Evolutionary conservation across 1,140 invertebrate species (phyloP), one percentile per base, ranked within the genome.

Genomic region (Mya arenaria): DNA sequence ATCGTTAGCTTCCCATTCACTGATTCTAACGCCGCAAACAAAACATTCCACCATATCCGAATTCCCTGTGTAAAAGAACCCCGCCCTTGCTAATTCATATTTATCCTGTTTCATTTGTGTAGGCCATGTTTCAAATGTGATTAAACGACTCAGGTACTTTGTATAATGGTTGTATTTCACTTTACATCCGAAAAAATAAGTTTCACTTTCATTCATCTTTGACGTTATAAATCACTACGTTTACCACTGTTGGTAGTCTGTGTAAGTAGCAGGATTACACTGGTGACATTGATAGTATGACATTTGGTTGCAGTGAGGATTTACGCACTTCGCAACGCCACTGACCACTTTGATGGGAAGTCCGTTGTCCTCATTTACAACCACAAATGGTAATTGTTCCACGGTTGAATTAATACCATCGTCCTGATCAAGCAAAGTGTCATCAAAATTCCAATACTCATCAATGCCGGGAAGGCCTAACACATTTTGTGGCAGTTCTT

Each of bases 181-280:
- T n/a, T n/a, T n/a, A n/a, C n/a, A n/a, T n/a, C n/a, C n/a, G n/a
- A n/a, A n/a, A n/a, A n/a, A n/a, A n/a, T n/a, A n/a, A n/a, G n/a
- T n/a, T n/a, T n/a, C n/a, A n/a, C n/a, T n/a, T n/a, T n/a, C n/a
- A n/a, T 15, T 17, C 10, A 60, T 10, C 13, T 60, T 60, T 10
- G 10, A 13, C 15, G 10, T 15, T 13, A 60, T 17, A 60, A 25
- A 10, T 15, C 10, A 15, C 58, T 13, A 17, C 58, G 10, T 60
- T 28, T 28, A 60, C 10, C 13, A 60, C 10, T 28, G 10, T 10
- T 10, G 10, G 10, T 60, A 65, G 30, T 32, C 4, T 32, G 30
- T 65, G 23, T 65, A 65, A 5, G 62, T 30, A 5, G 32, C 30
- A 19, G 62, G 62, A 65, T 65, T 65, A 36, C 62, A 65, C 8